Evolutionary conservation across 2,113 vertebrate genomes (phyloP), one percentile per base, ranked within the genome.

Genomic region (Girardinichthys multiradiatus): DNA sequence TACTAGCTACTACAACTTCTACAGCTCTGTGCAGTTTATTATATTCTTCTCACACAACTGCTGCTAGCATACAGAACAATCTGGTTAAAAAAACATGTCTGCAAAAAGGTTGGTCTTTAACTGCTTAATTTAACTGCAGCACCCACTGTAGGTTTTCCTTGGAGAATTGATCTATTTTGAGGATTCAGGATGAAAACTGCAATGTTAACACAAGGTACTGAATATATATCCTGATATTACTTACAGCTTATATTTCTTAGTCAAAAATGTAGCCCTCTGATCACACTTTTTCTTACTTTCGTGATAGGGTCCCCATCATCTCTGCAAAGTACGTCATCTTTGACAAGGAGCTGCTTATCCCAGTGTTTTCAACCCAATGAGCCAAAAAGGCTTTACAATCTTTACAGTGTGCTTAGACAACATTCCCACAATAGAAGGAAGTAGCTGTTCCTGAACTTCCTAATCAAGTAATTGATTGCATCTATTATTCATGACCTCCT

Each of bases 381-480:
- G 74, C 78, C 77, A 59, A 89, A 88, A 76, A 87, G 35, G 74
- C 77, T 85, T 78, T 72, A 81, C 80, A 85, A 87, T 90, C 76
- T 86, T 74, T 77, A 58, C 63, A 60, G 64, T 73, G 79, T 83
- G 85, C 87, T 82, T 86, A 76, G 84, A 90, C 86, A 86, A 82
- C 70, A 12, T 86, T 61, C 74, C 76, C 67, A 74, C 59, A 72
- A 87, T 92, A 89, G 61, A 81, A 90, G 90, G 82, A 94, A 92
- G 89, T 85, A 83, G 85, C 88, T 82, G 90, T 91, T 91, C 84
- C 74, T 74, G 79, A 61, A 81, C 86, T 88, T 91, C 86, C 90
- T 90, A 93, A 92, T 92, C 90, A 91, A 89, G 84, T 88, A 91
- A 93, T 89, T 93, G 92, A 93, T 91, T 87, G 77, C 86, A 92